Evolutionary conservation across 2,888 invertebrate genomes (phyloP), one percentile per base, ranked within the genome.

Genomic region (Apodemia zela): DNA sequence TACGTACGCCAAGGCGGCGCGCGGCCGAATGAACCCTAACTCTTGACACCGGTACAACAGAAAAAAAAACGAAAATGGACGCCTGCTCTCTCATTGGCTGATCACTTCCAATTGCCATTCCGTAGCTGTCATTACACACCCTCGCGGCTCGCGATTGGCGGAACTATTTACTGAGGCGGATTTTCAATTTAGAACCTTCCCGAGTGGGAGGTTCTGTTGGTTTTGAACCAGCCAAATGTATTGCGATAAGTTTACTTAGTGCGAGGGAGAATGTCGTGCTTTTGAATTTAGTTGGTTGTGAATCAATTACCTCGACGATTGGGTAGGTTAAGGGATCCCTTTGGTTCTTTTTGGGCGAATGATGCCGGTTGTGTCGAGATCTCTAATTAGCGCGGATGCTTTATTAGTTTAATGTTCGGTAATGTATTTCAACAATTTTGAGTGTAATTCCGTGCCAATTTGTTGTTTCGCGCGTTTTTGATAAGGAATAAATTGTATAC

Each of bases 361-460:
- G 68, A 74, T 71, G 75, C 73, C 75, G 79, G 79, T 73, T 77
- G 74, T 13, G 42, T 15, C 73, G 71, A 68, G 71, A 81, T 86
- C 87, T 87, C 89, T 88, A 90, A 91, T 90, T 89, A 89, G 82
- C 87, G 88, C 84, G 81, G 82, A 92, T 90, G 89, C 90, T 93
- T 93, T 93, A 93, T 93, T 92, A 87, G 83, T 80, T 75, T 84
- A 88, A 85, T 86, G 81, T 78, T 80, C 81, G 82, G 81, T 85
- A 84, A 82, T 79, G 77, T 75, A 79, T 79, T 80, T 80, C 79
- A 78, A 69, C 77, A 75, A 76, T 80, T 80, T 77, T 73, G 75
- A 75, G 76, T 78, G 71, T 70, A 70, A 73, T 78, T 75, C 54
- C 54, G 54, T 29, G 29, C 29, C 54, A 57, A 57, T 80, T 82